Conservation (phyloP, 2,113 vertebrate species). For the Chroicocephalus ridibundus region DNA sequence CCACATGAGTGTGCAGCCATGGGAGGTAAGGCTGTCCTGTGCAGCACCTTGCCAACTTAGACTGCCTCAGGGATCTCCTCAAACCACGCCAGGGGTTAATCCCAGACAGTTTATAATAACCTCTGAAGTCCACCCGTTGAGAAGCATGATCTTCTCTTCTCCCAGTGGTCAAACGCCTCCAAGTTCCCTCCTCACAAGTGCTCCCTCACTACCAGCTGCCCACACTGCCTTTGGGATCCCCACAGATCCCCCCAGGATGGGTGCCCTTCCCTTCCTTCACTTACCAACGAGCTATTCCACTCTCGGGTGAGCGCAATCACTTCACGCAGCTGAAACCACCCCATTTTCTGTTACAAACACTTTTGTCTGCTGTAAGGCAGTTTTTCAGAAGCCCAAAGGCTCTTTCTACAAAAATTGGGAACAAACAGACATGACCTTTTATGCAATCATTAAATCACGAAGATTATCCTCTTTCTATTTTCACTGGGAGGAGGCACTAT, state of each 20-base stretch:
- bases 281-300: not conserved
- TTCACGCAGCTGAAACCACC: not conserved
- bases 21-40: not conserved
- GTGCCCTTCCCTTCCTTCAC: not conserved
- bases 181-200: not conserved
- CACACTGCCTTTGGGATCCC: not conserved
- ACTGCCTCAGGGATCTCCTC: not conserved
- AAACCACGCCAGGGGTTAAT: not conserved
- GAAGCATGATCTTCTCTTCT: not conserved
- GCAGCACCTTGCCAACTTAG: not conserved
- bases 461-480: not conserved
- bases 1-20: fast-evolving
- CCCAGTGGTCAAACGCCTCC: not conserved
- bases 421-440: not conserved
- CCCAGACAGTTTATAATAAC: not conserved
- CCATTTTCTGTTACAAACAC: not conserved
- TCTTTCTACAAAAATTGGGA: not conserved
- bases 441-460: not conserved
- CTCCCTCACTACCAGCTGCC: not conserved
- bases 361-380: not conserved
- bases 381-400: not conserved
- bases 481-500: not conserved
- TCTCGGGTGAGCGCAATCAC: not conserved
- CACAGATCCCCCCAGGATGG: not conserved
- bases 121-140: not conserved